Evolutionary conservation across 2,888 invertebrate species (phyloP).

Genomic region (Dryadula phaetusa): DNA sequence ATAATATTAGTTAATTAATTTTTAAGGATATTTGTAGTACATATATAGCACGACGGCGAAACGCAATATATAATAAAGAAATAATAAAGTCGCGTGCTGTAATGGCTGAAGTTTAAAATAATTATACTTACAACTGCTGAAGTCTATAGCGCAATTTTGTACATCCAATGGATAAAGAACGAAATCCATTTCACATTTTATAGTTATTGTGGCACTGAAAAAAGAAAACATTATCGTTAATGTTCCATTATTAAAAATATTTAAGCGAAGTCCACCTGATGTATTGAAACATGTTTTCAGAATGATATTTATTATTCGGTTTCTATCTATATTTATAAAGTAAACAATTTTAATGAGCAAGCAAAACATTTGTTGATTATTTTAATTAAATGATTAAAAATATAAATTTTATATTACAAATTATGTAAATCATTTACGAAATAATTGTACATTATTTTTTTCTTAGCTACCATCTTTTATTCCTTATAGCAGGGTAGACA

Average conservation of each 20-base stretch:
- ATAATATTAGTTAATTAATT: no score
- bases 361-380: no score
- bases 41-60: neutral
- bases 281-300: neutral
- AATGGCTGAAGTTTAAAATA: conserved; percentile 6
- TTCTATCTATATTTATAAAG: neutral
- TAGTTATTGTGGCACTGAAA: conserved; percentile 85
- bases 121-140: conserved; percentile 85
- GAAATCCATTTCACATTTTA: conserved; percentile 88
- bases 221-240: conserved; percentile 34
- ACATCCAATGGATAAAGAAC: conserved; percentile 86
- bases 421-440: no score
- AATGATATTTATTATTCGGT: neutral
- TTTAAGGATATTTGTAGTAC: no score
- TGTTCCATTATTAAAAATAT: conserved; percentile 3
- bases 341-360: no score
- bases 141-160: conserved; percentile 86
- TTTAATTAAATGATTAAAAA: no score
- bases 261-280: neutral
- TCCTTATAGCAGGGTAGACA: no score
- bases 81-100: neutral
- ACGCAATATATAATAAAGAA: neutral
- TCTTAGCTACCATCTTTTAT: no score
- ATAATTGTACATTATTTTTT: no score
- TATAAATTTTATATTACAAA: no score